Evolutionary conservation across 2,888 invertebrate species (phyloP), one percentile per base, ranked within the genome.

Genomic region (Steinernema scapterisci): DNA sequence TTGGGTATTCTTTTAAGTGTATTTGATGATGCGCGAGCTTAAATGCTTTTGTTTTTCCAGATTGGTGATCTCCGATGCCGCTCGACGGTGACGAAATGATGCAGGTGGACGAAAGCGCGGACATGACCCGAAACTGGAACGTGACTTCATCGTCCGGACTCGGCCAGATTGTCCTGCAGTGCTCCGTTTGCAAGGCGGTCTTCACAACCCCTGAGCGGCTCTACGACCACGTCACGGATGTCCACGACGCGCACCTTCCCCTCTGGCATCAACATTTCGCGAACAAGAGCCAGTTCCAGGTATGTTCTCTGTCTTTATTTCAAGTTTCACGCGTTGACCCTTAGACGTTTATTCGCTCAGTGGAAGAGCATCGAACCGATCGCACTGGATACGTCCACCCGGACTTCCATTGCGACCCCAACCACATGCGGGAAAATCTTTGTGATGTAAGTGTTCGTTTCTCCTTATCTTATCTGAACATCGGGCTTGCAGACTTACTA

Each of bases 181-280:
- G 63, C 16, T 27, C 63, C 16, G 23, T 63, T 27, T 63, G 63
- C 19, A 21, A 27, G 19, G n/a, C 23, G 31, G 27, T 38, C 16
- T 63, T 63, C 63, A 63, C 27, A 11, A 27, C 63, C 1, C 63
- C 63, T 2, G 63, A 63, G 31, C 27, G 23, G 2, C 38, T 31
- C 31, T 63, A 27, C 31, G 63, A 63, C 31, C 63, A 63, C 19
- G 31, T 63, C 16, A 63, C 63, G 16, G 63, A 63, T 31, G 9
- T 25, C 19, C 63, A 63, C 31, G 52, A 52, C 21, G 16, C 63
- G 1, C 7, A 16, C 1, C 27, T 63, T 13, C 63, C 63, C 13
- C 63, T 63, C 16, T 63, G 63, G 63, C 63, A 63, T 31, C 63
- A 63, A 16, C 63, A 19, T 13, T 63, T 63, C 25, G 63, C 63